Conservation (phyloP, 2,797 vertebrate species). For the Lepilemur ruficaudatus region DNA sequence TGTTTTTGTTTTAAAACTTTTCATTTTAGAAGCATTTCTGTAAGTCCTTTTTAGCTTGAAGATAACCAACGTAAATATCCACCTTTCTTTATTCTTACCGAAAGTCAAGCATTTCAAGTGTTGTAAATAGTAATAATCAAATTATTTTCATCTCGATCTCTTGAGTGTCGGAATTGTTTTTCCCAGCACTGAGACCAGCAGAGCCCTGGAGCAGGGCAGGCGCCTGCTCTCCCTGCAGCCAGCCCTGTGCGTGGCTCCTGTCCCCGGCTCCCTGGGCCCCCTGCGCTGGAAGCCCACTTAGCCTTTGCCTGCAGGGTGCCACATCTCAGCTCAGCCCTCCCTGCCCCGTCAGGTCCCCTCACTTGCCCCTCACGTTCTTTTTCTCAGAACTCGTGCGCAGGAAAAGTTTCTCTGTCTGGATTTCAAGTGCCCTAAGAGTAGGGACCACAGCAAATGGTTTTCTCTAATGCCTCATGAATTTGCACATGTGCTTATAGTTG, state of each 20-base stretch:
- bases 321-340: neutral
- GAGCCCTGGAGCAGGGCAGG: neutral
- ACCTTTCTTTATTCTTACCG: neutral
- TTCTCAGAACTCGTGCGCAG: accelerated
- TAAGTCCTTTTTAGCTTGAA: neutral
- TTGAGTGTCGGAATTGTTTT: neutral
- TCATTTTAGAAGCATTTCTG: neutral
- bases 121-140: neutral
- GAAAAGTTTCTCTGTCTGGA: neutral
- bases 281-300: neutral
- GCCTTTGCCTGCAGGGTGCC: neutral
- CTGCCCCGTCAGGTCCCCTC: neutral
- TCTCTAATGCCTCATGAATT: neutral
- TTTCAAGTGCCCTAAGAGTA: accelerated
- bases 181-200: neutral
- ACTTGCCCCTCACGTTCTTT: neutral
- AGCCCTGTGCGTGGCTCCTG: neutral
- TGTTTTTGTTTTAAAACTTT: neutral
- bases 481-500: accelerated
- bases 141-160: neutral
- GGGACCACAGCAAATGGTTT: neutral
- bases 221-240: neutral
- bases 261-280: neutral
- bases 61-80: neutral
- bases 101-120: neutral